Evolutionary conservation across 2,888 invertebrate genomes (phyloP).

Genomic region (Iselma pallidipennis): DNA sequence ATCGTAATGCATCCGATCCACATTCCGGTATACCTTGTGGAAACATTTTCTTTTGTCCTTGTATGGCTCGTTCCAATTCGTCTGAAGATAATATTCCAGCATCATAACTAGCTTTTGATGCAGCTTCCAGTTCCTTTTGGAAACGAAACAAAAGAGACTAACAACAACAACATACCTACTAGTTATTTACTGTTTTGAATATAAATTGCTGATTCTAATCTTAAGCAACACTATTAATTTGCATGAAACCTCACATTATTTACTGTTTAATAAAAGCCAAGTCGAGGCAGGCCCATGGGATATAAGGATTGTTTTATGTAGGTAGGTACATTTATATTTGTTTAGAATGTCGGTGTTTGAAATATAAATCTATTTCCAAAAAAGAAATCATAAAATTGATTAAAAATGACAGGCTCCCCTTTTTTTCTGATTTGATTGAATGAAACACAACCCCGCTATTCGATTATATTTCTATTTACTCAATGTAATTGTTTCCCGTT

Average conservation of each 20-base stretch:
- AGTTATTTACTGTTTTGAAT: background rate
- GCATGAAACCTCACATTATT: background rate
- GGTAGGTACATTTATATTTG: too few species aligned
- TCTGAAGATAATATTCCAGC: constrained; percentile 47
- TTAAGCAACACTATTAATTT: background rate
- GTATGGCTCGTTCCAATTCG: constrained; percentile 54
- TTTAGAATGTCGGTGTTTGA: too few species aligned
- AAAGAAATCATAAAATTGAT: too few species aligned
- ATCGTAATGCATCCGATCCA: constrained; percentile 91
- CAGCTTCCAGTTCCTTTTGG: constrained; percentile 43
- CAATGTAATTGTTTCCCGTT: background rate
- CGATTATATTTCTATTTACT: constrained; percentile 7
- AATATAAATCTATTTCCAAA: too few species aligned
- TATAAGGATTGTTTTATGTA: background rate
- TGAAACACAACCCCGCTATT: background rate
- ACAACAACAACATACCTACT: background rate
- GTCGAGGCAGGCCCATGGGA: too few species aligned
- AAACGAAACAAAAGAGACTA: constrained; percentile 6
- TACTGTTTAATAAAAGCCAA: background rate
- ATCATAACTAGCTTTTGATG: constrained; percentile 35
- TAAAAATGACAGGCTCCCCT: too few species aligned
- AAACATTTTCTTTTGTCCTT: constrained; percentile 59
- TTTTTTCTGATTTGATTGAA: background rate
- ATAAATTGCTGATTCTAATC: background rate
- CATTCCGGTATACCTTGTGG: constrained; percentile 95